Evolutionary conservation across 2,888 invertebrate genomes (phyloP), one percentile per base, ranked within the genome.

Genomic region (Andrena praecox): DNA sequence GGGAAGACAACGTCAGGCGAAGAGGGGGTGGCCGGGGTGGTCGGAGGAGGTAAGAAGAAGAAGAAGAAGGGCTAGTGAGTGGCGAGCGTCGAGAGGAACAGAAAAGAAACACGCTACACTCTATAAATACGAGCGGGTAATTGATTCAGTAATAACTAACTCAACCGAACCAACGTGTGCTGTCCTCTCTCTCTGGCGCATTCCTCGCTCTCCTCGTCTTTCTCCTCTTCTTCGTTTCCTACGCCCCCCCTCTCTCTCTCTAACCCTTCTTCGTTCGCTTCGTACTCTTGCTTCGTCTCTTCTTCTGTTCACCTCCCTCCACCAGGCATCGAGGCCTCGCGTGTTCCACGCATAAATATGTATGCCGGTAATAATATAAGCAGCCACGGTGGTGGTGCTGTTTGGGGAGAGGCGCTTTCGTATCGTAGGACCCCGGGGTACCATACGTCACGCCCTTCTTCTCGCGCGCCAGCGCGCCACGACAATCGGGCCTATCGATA

Each of bases 141-240:
- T 93, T 93, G 93, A 92, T 93, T 93, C 93, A 89, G 93, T 93
- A 93, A 93, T 93, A 93, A 93, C 93, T 93, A 93, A 93, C 93
- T 93, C 93, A 93, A 83, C 77, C 84, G 81, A 80, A 84, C 72
- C 71, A 76, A 77, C 80, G 52, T 70, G 85, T 76, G 76, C 50
- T 77, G 68, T 79, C 74, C 77, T 76, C 77, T 80, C 85, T 74
- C 76, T 42, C 42, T 42, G 42, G 64, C 64, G 63, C 75, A 70
- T 78, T 81, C 75, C 71, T 80, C 76, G 1, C 54, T 85, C 66
- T 83, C 84, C 82, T 81, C 35, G 10, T 42, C 35, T 42, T 42
- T 42, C 35, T 42, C 12, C 79, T 75, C 42, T 77, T 42, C 35
- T 73, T 66, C 59, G 69, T 74, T 84, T 83, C 83, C 79, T 85